Evolutionary conservation across 2,888 invertebrate species (phyloP).

Genomic region (Octonoba sinensis): DNA sequence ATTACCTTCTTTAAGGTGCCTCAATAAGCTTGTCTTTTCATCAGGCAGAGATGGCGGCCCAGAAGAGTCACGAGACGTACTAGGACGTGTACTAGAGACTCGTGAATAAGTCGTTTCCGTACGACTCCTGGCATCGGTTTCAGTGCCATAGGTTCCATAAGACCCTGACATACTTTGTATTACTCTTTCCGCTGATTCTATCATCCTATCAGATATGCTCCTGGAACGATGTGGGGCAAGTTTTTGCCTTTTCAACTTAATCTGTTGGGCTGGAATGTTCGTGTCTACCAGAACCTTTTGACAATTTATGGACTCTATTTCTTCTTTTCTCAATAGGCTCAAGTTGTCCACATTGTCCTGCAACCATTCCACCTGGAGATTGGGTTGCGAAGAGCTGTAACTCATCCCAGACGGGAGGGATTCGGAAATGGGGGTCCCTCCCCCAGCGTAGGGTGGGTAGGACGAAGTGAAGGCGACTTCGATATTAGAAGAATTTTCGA

Average conservation of each 20-base stretch:
- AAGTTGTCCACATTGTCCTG: slow-evolving; percentile 20
- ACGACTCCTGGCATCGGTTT: slow-evolving; percentile 2
- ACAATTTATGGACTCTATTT: slow-evolving; percentile 50
- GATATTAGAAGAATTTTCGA: slow-evolving; percentile 35
- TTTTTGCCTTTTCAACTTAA: slow-evolving; percentile 5
- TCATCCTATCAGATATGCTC: slow-evolving; percentile 55
- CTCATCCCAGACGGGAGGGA: slow-evolving; percentile 4
- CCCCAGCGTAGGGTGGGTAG: slow-evolving; percentile 40
- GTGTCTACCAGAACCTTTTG: slow-evolving; percentile 17
- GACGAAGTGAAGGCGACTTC: slow-evolving; percentile 51
- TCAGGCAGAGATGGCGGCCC: slow-evolving; percentile 26
- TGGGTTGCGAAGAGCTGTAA: slow-evolving; percentile 47
- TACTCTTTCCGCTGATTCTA: slow-evolving; percentile 53
- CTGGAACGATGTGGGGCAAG: slow-evolving; percentile 8
- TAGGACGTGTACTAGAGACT: slow-evolving; percentile 37
- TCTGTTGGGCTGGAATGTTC: neutral
- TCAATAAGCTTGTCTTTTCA: slow-evolving; percentile 35
- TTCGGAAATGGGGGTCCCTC: slow-evolving; percentile 15
- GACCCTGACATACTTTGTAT: slow-evolving; percentile 54
- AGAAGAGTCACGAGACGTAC: slow-evolving; percentile 39
- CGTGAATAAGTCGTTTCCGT: slow-evolving; percentile 11
- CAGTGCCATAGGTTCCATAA: slow-evolving; percentile 30
- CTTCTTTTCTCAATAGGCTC: slow-evolving; percentile 32
- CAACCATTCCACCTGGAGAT: slow-evolving; percentile 50
- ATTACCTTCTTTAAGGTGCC: slow-evolving; percentile 36